Evolutionary conservation across 2,113 vertebrate genomes (phyloP), one percentile per base, ranked within the genome.

Genomic region (Tautogolabrus adspersus): DNA sequence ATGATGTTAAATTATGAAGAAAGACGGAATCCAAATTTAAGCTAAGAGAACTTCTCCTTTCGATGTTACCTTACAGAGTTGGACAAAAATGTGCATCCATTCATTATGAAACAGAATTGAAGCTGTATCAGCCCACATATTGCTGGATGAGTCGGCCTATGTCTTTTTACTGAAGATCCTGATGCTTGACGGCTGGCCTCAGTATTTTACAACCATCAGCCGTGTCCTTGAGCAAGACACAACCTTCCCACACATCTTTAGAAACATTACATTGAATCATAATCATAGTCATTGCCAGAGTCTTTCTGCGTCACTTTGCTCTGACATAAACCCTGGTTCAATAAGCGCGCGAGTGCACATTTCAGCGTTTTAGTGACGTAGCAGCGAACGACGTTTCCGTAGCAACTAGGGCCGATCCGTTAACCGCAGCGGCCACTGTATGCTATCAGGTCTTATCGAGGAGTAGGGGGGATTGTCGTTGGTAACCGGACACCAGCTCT

Each of bases 341-440:
- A 19, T 42, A 12, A 38, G 60, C 47, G 22, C 5, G 56, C 21
- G 37, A 49, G 60, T 47, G 40, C n/a, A 18, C 70, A 75, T 30
- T 26, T 15, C 21, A 51, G 86, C 83, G 82, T 77, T 18, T 30
- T 34, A 9, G 86, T 92, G 91, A 93, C 91, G 91, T 92, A 38
- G 60, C 54, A 18, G 64, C 66, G 66, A 79, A 84, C 71, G 78
- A 82, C 87, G 93, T 95, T 89, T 92, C 94, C 92, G 87, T 92
- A 91, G 93, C 93, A 94, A 94, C 93, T 64, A 83, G 74, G 75
- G 79, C 89, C 87, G 89, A 80, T 81, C 89, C 84, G 73, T 81
- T 81, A 75, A 68, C 90, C 72, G 88, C 78, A 90, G 77, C 79
- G 42, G 59, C 74, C 21, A 15, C 38, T n/a, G 30, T 52, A 2